Base-by-base conservation (phyloP, 2,113 vertebrate genomes). In the Oreochromis tanganicae region DNA sequence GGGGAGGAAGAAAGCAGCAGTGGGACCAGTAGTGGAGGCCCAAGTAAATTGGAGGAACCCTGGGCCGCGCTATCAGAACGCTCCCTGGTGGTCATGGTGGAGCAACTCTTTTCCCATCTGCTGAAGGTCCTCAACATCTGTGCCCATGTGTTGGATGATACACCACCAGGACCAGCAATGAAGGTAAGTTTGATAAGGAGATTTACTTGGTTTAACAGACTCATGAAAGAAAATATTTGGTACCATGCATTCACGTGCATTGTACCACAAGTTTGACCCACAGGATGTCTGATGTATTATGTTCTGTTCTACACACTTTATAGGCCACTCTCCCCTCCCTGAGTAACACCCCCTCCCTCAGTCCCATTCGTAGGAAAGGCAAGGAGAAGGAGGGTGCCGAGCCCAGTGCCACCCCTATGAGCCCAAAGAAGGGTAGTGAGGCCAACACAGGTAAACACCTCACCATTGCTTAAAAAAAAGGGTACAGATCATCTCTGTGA, bases 101-200 rank as follows among this genome's bases (percentile, higher is more conserved):
- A 99, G 17, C 99, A 99, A 80, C 97, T 99, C 32, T 99, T 99
- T 82, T 97, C 97, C 55, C 99, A 99, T 91, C 95, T 99, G 17
- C 96, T 99, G 36, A 99, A 98, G 88, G 94, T 98, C 83, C 96
- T 99, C 85, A 99, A 99, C 89, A 99, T 99, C 94, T 99, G 98
- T 82, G 97, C 99, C 2, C 99, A 99, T 27, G 98, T 99, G 27
- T 90, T 99, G 89, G 99, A 99, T 48, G 99, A 99, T 66, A 97
- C 97, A 14, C 91, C 97, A 48, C 99, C 98, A 4, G 98, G 98
- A 16, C 97, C 98, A n/a, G 97, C 97, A 5, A 88, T 97, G 8
- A 99, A 99, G 97, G 99, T 97, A 92, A 29, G 13, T 36, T 16
- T 34, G 16, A 59, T 24, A 27, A 24, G 21, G 9, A 56, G 17